Conservation (phyloP, 2,113 vertebrate genomes). For the Callocephalon fimbriatum region DNA sequence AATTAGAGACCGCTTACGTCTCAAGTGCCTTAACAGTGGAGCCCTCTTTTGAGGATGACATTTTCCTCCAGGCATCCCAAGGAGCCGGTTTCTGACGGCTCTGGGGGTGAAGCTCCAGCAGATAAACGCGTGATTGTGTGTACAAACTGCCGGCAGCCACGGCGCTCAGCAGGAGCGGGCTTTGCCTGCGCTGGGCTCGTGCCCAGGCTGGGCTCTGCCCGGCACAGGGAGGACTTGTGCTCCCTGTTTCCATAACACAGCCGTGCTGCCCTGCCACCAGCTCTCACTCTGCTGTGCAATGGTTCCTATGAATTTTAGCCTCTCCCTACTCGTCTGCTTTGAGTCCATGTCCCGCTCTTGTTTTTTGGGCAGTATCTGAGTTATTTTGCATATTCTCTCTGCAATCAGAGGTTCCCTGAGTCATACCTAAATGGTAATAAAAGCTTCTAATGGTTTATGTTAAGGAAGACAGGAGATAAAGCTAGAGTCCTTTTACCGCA, state of each 20-base stretch:
- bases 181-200: background rate
- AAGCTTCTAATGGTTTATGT: slow-evolving; percentile 63
- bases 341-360: background rate
- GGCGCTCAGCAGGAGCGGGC: background rate
- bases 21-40: slow-evolving; percentile 36
- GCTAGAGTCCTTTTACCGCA: slow-evolving; percentile 55
- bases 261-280: background rate
- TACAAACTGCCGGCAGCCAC: background rate
- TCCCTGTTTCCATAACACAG: background rate
- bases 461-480: slow-evolving; percentile 66
- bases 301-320: background rate
- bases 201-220: background rate
- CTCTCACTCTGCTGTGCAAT: accelerated
- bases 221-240: background rate
- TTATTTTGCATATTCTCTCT: slow-evolving; percentile 11
- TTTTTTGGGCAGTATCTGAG: background rate
- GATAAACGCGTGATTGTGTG: slow-evolving; percentile 58
- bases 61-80: slow-evolving; percentile 50
- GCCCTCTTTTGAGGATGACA: slow-evolving; percentile 45
- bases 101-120: background rate
- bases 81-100: slow-evolving; percentile 24
- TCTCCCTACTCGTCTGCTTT: background rate
- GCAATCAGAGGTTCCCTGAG: slow-evolving; percentile 10
- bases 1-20: background rate
- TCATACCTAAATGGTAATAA: slow-evolving; percentile 61